These are phyloP conservation scores for Gnathonemus echidnorhynchus DNA, from an alignment of 2,113 vertebrate genomes.

Conservation along the genomic window DNA sequence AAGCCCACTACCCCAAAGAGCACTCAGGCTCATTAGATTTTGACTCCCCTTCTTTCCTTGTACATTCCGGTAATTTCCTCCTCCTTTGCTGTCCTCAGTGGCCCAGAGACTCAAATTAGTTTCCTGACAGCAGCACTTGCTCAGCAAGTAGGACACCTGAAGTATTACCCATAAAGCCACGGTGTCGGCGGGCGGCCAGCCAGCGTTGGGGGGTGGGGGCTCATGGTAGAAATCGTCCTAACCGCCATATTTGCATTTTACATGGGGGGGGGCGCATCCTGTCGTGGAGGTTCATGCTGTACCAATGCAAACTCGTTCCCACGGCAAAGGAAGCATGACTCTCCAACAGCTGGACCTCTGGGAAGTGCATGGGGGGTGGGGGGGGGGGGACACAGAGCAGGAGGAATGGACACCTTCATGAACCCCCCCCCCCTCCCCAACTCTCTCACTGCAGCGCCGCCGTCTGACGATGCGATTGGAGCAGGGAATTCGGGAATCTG, in stretches of 20 bases:
- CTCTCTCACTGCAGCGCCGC: no score
- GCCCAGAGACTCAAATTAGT: not conserved
- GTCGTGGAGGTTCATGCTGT: no score
- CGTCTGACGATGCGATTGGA: not conserved
- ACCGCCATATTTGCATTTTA: not conserved
- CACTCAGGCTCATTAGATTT: not conserved
- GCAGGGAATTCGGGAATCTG: not conserved
- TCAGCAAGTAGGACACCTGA: slow-evolving; percentile 4
- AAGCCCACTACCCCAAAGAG: not conserved
- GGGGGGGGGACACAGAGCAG: no score
- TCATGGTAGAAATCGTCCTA: not conserved
- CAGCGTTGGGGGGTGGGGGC: not conserved
- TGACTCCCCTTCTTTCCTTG: not conserved
- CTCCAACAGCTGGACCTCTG: not conserved
- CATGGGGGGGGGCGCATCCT: not conserved
- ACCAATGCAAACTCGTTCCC: not conserved
- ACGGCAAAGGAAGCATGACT: not conserved
- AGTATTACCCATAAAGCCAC: not conserved
- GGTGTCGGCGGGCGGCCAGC: not conserved
- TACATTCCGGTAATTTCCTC: not conserved
- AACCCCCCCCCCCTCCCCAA: no score
- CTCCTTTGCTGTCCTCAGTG: not conserved
- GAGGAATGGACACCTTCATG: not conserved
- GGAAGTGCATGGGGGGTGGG: no score
- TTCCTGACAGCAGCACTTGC: not conserved